These are phyloP conservation scores for Hycleus cichorii DNA, from an alignment of 1,140 invertebrate species.

Conservation along the genomic window DNA sequence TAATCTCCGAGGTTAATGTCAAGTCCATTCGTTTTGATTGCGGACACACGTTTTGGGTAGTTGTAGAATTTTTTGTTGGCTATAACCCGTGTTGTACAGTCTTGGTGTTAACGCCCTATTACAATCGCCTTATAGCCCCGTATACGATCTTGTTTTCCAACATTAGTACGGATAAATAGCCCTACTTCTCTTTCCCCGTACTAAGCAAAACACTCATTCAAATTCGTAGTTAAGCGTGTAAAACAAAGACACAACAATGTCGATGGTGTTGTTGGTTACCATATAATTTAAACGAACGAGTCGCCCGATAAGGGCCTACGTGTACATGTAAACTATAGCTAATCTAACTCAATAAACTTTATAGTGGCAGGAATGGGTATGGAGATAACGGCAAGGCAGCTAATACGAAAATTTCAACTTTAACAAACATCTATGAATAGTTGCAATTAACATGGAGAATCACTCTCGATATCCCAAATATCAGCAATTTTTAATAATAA, in stretches of 20 bases:
- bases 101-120: constrained; percentile 14
- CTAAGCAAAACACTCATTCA: constrained; percentile 24
- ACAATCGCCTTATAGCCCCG: constrained; percentile 19
- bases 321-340: constrained; percentile 40
- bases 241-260: constrained; percentile 31
- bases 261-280: constrained; percentile 17
- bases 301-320: constrained; percentile 38
- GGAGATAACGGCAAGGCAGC: constrained; percentile 41
- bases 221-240: constrained; percentile 10
- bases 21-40: too few species aligned
- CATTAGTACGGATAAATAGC: too few species aligned
- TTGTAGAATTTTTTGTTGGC: too few species aligned
- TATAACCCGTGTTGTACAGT: not conserved
- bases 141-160: too few species aligned
- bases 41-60: too few species aligned
- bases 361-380: constrained; percentile 42
- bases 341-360: constrained; percentile 44
- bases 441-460: constrained; percentile 2
- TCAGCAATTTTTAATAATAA: not conserved
- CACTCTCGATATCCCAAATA: constrained; percentile 9
- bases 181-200: not conserved
- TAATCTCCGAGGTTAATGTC: not conserved
- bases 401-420: constrained; percentile 34
- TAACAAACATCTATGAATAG: constrained; percentile 25
- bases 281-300: constrained; percentile 36